Percentiles rank a stretch among this genome's conserved stretches.
Conservation (phyloP, 35 echinoderm and acorn worm species). For the Diadema setosum region DNA sequence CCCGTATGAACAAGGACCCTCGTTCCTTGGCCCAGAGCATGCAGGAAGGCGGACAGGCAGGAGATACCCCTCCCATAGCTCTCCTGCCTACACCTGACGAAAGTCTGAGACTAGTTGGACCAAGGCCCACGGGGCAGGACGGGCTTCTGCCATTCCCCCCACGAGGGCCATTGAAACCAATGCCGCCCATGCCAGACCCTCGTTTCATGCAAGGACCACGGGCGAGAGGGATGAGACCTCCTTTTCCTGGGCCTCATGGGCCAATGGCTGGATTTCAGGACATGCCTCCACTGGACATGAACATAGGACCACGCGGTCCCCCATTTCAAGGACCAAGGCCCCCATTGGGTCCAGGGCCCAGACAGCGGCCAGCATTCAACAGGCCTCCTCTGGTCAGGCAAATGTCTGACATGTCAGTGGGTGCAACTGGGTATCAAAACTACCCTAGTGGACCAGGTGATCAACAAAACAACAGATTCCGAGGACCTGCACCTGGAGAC, state of each 20-base stretch:
- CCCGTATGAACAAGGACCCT: conserved; percentile 19
- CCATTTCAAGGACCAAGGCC: conserved; percentile 26
- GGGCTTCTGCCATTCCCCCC: neutral
- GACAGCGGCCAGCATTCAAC: conserved; percentile 1
- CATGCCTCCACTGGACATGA: neutral
- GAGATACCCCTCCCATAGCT: neutral
- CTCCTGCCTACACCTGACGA: conserved; percentile 25
- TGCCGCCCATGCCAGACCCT: neutral
- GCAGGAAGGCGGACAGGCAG: neutral
- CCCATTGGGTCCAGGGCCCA: neutral
- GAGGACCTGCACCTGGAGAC: conserved; percentile 3
- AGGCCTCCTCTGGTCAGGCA: conserved; percentile 1
- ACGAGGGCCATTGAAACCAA: neutral
- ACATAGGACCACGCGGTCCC: neutral
- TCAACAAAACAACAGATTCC: conserved; percentile 33
- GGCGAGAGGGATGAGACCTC: conserved; percentile 6
- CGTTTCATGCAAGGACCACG: neutral
- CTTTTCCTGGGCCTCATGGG: neutral
- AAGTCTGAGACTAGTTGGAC: neutral
- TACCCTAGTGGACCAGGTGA: neutral
- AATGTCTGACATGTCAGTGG: neutral
- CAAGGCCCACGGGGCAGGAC: neutral
- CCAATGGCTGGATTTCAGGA: neutral
- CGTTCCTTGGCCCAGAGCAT: neutral
- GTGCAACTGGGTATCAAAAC: neutral